Conservation (phyloP, 2,113 vertebrate genomes). For the Otis tarda region DNA sequence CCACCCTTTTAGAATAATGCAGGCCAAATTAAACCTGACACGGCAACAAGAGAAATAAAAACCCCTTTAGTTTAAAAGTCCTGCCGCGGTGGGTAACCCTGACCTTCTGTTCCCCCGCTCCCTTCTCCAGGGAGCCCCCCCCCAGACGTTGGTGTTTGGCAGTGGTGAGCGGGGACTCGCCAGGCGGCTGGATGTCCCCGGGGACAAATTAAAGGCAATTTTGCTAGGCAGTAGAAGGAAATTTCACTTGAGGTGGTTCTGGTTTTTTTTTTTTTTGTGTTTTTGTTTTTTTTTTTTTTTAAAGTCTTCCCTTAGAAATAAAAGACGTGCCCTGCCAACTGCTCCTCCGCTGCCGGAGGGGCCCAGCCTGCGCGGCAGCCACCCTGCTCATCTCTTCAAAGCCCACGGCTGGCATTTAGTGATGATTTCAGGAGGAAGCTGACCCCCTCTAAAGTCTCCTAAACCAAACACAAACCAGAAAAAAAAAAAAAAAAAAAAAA, state of each 20-base stretch:
- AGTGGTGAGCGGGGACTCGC: neutral
- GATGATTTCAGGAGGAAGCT: slow-evolving; percentile 48
- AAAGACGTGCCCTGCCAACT: slow-evolving; percentile 65
- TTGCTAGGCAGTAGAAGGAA: slow-evolving; percentile 64
- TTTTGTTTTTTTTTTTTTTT: neutral
- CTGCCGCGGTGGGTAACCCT: slow-evolving; percentile 80
- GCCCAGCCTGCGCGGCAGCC: neutral
- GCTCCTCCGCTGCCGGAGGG: slow-evolving; percentile 50
- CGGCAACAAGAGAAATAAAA: slow-evolving; percentile 80
- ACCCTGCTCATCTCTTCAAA: slow-evolving; percentile 77
- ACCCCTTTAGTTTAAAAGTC: slow-evolving; percentile 85
- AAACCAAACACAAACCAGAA: neutral
- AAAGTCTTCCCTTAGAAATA: slow-evolving; percentile 66
- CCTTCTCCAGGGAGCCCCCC: slow-evolving; percentile 63
- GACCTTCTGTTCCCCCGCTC: slow-evolving; percentile 76
- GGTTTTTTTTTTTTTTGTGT: neutral
- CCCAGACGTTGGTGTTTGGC: slow-evolving; percentile 42
- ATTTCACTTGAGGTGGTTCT: slow-evolving; percentile 62
- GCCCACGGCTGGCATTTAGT: slow-evolving; percentile 73
- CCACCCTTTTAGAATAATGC: slow-evolving; percentile 76
- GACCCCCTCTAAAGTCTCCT: slow-evolving; percentile 24
- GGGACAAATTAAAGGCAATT: slow-evolving; percentile 81
- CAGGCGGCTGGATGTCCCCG: slow-evolving; percentile 60
- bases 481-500: no score
- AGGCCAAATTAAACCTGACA: slow-evolving; percentile 85